phyloP scores from a whole-genome alignment of 2,113 vertebrate species.

The Microcebus ravelobensis region DNA sequence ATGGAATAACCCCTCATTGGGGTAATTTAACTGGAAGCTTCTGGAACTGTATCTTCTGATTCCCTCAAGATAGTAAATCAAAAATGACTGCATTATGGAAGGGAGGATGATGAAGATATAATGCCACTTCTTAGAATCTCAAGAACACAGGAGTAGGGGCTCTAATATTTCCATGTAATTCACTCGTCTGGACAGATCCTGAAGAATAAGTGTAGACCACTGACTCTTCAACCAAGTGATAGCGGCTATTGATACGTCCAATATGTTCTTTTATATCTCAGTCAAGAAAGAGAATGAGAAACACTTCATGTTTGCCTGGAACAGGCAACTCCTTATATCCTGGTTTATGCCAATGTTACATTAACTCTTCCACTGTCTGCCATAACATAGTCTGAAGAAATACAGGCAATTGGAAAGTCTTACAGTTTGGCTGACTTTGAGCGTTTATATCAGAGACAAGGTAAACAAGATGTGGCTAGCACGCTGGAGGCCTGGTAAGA shows the following conservation, averaged over 20 bases:
- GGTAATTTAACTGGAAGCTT: not conserved
- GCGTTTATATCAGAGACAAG: not conserved
- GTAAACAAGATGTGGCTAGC: not conserved
- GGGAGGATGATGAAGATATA: not conserved
- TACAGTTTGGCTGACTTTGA: not conserved
- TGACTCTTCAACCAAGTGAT: not conserved
- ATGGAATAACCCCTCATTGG: not conserved
- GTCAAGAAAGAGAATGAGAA: not conserved
- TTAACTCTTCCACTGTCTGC: not conserved
- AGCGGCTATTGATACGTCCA: not conserved
- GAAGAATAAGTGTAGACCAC: not conserved
- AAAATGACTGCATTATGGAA: not conserved
- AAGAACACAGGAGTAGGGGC: not conserved
- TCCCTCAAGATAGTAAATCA: not conserved
- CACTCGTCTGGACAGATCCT: not conserved
- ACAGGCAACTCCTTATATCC: not conserved
- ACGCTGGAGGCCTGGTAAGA: not conserved
- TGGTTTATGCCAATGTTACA: not conserved
- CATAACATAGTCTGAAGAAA: not conserved
- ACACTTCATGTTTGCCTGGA: not conserved
- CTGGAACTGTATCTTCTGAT: not conserved
- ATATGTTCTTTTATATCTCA: not conserved
- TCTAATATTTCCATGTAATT: not conserved
- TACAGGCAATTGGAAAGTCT: not conserved
- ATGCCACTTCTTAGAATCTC: not conserved